These are phyloP conservation scores for Lissocephala sabroskyi DNA, from an alignment of 2,888 invertebrate genomes.

Conservation along the genomic window DNA sequence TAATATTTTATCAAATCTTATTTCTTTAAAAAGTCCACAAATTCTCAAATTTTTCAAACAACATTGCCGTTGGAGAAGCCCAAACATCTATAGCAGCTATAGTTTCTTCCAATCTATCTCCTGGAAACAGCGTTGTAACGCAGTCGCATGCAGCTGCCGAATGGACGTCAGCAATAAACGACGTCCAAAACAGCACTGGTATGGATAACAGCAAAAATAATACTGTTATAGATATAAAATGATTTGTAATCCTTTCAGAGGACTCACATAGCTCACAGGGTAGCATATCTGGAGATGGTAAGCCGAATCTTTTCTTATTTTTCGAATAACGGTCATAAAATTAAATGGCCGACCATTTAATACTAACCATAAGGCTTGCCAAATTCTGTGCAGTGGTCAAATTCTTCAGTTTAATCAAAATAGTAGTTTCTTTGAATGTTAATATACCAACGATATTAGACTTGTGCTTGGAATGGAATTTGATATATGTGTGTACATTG, in stretches of 20 bases:
- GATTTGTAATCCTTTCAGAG: slow-evolving; percentile 51
- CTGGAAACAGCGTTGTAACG: slow-evolving; percentile 40
- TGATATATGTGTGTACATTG: too few relatives aligned
- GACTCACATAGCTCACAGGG: slow-evolving; percentile 72
- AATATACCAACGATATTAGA: background rate
- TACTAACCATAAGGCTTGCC: too few relatives aligned
- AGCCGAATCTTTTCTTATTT: too few relatives aligned
- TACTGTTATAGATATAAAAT: background rate
- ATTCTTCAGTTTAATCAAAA: background rate
- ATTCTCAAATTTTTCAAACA: slow-evolving; percentile 52
- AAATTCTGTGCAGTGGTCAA: too few relatives aligned
- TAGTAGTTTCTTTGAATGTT: background rate
- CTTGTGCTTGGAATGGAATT: background rate
- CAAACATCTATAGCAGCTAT: slow-evolving; percentile 23
- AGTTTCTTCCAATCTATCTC: slow-evolving; percentile 20
- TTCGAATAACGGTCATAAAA: too few relatives aligned
- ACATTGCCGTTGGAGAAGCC: slow-evolving; percentile 19
- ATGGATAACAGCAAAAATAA: slow-evolving; percentile 20
- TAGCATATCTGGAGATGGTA: slow-evolving; percentile 72
- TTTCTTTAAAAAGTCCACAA: slow-evolving; percentile 43
- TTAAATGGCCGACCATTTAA: too few relatives aligned
- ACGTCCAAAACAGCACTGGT: slow-evolving; percentile 60
- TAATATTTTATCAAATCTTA: too few relatives aligned
- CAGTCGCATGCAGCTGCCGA: slow-evolving; percentile 60
- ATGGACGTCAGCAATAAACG: slow-evolving; percentile 67